A percentile compares a stretch with the other conserved stretches of the same genome.
Evolutionary conservation across 2,888 invertebrate species (phyloP).

Genomic region (Antheraea assamensis): DNA sequence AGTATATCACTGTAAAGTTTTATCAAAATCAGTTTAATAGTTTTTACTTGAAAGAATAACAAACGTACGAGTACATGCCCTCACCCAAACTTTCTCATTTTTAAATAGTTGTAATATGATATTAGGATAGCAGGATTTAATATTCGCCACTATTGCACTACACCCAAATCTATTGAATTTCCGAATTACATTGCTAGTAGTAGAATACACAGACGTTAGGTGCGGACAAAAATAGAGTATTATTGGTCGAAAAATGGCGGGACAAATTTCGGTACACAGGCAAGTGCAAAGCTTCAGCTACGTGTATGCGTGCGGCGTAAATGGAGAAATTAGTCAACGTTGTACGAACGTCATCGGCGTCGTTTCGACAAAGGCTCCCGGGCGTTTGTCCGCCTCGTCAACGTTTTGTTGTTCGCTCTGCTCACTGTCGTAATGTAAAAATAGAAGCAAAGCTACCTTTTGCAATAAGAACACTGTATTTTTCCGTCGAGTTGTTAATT

Average conservation of each 20-base stretch:
- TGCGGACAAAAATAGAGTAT: no score
- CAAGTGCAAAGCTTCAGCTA: slow-evolving; percentile 13
- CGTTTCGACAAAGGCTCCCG: slow-evolving; percentile 60
- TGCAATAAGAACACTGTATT: not conserved
- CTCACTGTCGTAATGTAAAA: slow-evolving; percentile 14
- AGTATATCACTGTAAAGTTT: no score
- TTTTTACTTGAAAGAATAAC: no score
- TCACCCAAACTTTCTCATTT: no score
- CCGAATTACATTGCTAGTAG: no score
- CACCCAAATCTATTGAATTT: no score
- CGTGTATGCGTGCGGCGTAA: slow-evolving; percentile 43
- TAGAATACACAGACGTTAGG: no score
- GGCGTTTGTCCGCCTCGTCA: slow-evolving; percentile 54
- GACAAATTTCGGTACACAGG: not conserved
- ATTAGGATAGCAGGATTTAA: no score
- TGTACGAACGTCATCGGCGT: slow-evolving; percentile 67
- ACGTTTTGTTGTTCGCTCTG: slow-evolving; percentile 58
- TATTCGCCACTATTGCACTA: no score
- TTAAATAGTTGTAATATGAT: no score
- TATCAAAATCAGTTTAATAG: no score
- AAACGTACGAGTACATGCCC: no score
- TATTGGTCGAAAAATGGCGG: not conserved
- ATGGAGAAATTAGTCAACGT: slow-evolving; percentile 73
- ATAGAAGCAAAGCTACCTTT: not conserved
- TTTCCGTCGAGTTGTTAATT: not conserved